Conservation (phyloP, 53 echinoderm and acorn worm genomes). For the Paelopatides confundens region DNA sequence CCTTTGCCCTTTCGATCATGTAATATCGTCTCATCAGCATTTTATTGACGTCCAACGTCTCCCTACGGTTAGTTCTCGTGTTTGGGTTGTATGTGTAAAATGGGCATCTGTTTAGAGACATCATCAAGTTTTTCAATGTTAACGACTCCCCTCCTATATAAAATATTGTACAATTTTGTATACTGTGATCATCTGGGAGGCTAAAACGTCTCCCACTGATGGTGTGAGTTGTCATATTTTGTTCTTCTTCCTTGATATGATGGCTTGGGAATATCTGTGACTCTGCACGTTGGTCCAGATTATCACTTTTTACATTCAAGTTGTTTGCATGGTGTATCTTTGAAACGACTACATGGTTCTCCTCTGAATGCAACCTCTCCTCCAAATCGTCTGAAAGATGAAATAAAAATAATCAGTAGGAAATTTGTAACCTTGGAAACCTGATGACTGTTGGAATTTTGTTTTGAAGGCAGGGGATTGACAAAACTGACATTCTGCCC, state of each 20-base stretch:
- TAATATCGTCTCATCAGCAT: conserved; percentile 90
- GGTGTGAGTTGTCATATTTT: background rate
- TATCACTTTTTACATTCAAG: background rate
- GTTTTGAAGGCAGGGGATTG: too few species aligned
- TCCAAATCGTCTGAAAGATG: background rate
- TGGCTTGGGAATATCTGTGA: background rate
- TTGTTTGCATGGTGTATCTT: background rate
- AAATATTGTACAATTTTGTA: conserved; percentile 75
- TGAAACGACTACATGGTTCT: background rate
- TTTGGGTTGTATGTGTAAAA: conserved; percentile 88
- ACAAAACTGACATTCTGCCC: too few species aligned
- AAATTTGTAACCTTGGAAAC: too few species aligned
- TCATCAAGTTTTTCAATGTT: conserved; percentile 94
- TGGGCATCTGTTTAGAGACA: conserved; percentile 84
- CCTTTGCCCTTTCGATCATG: conserved; percentile 89
- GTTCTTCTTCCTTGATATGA: background rate
- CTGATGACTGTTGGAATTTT: too few species aligned
- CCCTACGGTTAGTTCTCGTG: conserved; percentile 49
- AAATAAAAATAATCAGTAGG: background rate
- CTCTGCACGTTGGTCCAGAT: background rate
- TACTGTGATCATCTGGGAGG: conserved; percentile 40
- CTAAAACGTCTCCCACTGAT: conserved; percentile 75
- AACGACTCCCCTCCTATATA: conserved; percentile 81
- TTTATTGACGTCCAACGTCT: conserved; percentile 83
- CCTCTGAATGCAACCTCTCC: background rate